These are phyloP conservation scores for Pangasius krempfi DNA, from an alignment of 2,797 vertebrate species.

Conservation along the genomic window DNA sequence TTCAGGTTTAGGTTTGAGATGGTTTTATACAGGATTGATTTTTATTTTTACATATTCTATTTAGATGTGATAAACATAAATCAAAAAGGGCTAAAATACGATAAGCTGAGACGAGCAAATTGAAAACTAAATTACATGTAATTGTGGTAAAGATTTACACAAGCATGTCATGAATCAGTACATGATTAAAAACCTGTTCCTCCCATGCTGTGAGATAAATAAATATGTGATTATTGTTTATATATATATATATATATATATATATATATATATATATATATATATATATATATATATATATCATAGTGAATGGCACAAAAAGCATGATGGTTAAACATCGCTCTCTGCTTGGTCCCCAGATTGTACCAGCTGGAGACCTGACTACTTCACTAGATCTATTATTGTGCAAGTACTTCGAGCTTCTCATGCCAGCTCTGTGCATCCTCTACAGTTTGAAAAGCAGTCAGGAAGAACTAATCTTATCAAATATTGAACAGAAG, in stretches of 20 bases:
- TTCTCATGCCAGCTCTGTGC: conserved; percentile 3
- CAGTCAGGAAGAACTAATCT: conserved; percentile 80
- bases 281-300: no score
- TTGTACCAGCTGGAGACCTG: background rate
- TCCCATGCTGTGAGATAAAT: background rate
- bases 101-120: background rate
- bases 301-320: background rate
- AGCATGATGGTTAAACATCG: background rate
- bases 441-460: conserved; percentile 45
- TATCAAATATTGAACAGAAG: conserved; percentile 82
- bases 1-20: background rate
- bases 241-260: background rate
- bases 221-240: background rate
- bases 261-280: no score
- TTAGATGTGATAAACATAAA: background rate
- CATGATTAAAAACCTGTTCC: background rate
- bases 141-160: background rate
- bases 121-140: background rate
- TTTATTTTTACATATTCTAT: background rate
- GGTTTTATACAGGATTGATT: background rate
- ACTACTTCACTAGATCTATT: background rate
- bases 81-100: background rate
- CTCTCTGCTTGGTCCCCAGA: background rate
- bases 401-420: background rate
- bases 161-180: background rate